Conservation (phyloP, 2,888 invertebrate genomes). For the Hyppa rectilinea region DNA sequence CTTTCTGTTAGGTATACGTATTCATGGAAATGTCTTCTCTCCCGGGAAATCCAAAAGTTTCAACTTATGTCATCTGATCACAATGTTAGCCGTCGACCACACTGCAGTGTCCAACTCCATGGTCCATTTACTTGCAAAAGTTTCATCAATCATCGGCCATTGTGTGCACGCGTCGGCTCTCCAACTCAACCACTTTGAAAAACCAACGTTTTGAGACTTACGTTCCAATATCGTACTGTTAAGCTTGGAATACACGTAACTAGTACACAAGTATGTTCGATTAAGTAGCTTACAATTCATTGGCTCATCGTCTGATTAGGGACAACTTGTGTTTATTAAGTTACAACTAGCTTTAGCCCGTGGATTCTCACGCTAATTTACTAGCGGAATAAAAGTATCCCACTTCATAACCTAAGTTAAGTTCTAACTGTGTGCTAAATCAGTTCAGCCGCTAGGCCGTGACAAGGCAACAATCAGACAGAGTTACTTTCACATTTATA, state of each 20-base stretch:
- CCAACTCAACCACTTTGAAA: conserved; percentile 15
- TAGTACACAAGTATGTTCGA: not conserved
- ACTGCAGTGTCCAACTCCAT: conserved; percentile 29
- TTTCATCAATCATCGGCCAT: conserved; percentile 58
- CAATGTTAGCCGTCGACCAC: conserved; percentile 21
- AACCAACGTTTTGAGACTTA: conserved; percentile 15
- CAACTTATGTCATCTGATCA: conserved; percentile 12
- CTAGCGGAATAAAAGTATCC: too few relatives aligned
- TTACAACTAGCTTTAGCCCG: too few relatives aligned
- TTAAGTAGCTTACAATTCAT: not conserved
- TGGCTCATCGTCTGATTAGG: not conserved
- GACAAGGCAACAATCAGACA: too few relatives aligned
- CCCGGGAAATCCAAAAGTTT: conserved; percentile 8
- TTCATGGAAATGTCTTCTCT: not conserved
- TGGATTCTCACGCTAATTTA: too few relatives aligned
- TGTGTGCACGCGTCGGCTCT: conserved; percentile 44
- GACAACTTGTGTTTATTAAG: too few relatives aligned
- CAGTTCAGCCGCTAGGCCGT: too few relatives aligned
- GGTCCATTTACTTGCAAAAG: conserved; percentile 39
- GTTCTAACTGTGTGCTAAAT: too few relatives aligned
- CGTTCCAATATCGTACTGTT: not conserved
- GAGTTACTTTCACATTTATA: too few relatives aligned
- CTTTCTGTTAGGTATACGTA: not conserved
- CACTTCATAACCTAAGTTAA: too few relatives aligned
- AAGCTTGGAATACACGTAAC: not conserved